Evolutionary conservation across 2,113 vertebrate species (phyloP), one percentile per base, ranked within the genome.

Genomic region (Onychorhynchus coronatus): DNA sequence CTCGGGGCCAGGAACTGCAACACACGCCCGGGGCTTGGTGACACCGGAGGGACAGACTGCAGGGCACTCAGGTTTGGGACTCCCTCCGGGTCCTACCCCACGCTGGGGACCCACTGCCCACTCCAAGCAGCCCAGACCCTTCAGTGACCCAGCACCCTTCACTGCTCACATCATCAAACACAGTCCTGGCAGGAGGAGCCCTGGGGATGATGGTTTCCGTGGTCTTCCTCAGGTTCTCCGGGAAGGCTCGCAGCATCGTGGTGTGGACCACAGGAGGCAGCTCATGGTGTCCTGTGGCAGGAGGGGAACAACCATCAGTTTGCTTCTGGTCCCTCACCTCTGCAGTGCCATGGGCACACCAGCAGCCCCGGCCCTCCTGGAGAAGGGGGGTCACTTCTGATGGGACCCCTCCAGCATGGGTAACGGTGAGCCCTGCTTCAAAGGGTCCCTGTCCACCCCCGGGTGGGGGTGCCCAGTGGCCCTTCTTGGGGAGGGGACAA

Each of bases 231-330:
- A 98, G 97, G 67, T 96, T 97, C 50, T 97, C 94, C 0, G 99
- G 98, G 78, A 99, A 99, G 17, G 98, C 98, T 91, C 99, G 98
- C 85, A 99, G 96, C 98, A 99, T 99, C 11, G 99, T 99, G 41
- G 99, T 99, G 93, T 99, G 99, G 39, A 99, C 98, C 28, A 99
- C 61, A 0, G 99, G 99, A 46, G 99, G 99, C 24, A 98, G 97
- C 95, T 99, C 99, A 9, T 99, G 99, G 80, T 99, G 99, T 35
- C 99, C 99, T 99, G 50, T 7, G 14, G 58, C 8, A 50, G 8
- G 63, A 82, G 30, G 13, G 12, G 73, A 85, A 80, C 6, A n/a
- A 19, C 25, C 5, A 3, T 39, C 39, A 35, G 14, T 37, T 18
- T 50, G 9, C 8, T 12, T n/a, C 35, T 10, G 44, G 8, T 27